Conservation (phyloP, 2,888 invertebrate genomes). For the Vesta saturnalis region DNA sequence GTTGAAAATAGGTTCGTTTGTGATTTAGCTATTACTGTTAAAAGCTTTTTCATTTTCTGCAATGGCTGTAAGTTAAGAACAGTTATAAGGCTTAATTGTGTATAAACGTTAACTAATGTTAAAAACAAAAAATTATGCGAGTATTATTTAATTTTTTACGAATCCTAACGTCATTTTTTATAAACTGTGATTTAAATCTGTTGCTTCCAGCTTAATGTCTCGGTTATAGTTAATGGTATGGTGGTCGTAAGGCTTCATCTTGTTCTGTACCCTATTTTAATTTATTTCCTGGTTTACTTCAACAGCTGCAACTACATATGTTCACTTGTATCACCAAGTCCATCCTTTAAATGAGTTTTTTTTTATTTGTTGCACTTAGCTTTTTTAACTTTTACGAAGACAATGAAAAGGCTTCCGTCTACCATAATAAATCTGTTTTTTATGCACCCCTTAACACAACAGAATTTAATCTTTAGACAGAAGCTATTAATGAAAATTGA, state of each 20-base stretch:
- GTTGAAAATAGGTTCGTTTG: not conserved
- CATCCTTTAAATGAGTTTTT: constrained; percentile 10
- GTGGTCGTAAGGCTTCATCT: not conserved
- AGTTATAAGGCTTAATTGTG: not conserved
- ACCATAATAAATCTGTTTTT: not conserved
- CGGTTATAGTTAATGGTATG: not conserved
- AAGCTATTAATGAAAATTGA: too few relatives aligned
- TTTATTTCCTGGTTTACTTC: constrained; percentile 22
- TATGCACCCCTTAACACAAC: too few relatives aligned
- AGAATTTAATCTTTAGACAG: too few relatives aligned
- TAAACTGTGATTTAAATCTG: too few relatives aligned
- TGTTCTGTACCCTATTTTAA: constrained; percentile 17
- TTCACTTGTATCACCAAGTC: constrained; percentile 12
- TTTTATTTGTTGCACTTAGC: too few relatives aligned
- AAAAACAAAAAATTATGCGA: too few relatives aligned
- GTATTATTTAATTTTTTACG: too few relatives aligned
- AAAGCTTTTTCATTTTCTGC: not conserved
- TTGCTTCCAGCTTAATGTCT: too few relatives aligned
- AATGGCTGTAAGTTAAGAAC: not conserved
- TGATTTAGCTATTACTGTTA: constrained; percentile 13
- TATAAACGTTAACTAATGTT: too few relatives aligned
- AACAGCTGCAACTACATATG: constrained; percentile 21
- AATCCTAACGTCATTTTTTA: too few relatives aligned
- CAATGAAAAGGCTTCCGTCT: too few relatives aligned
- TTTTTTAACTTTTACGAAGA: too few relatives aligned